Conservation (phyloP, 2,888 invertebrate species). For the Phymatocera aterrima region DNA sequence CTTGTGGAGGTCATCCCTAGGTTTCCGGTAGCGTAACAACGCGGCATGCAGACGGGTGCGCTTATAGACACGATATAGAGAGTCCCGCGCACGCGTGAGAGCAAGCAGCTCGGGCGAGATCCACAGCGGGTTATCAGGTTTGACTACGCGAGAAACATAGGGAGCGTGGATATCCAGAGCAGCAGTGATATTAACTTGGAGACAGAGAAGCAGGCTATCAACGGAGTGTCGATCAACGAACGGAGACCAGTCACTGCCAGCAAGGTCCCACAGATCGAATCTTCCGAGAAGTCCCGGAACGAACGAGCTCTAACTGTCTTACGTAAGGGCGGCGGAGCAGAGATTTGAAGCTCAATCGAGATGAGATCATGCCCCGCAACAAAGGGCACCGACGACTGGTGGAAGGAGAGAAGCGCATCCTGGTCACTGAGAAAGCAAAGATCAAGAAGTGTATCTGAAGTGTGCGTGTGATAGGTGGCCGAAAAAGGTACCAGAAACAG, state of each 20-base stretch:
- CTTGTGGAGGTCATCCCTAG: background rate
- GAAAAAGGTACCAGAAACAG: background rate
- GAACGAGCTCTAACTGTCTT: background rate
- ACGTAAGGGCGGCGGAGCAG: background rate
- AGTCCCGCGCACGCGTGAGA: background rate
- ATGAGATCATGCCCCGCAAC: background rate
- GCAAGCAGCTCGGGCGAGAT: background rate
- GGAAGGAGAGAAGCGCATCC: background rate
- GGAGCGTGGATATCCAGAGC: background rate
- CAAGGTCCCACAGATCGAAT: background rate
- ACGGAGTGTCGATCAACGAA: background rate
- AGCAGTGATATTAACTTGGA: background rate
- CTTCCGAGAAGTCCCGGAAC: background rate
- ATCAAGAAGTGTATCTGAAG: background rate
- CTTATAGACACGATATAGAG: no score
- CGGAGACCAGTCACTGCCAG: background rate
- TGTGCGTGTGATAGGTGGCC: background rate
- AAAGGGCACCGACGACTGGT: background rate
- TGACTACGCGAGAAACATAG: background rate
- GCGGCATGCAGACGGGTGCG: no score
- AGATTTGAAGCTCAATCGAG: background rate
- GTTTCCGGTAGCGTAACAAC: background rate
- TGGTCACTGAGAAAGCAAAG: background rate
- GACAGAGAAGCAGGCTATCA: background rate
- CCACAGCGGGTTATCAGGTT: background rate